These are phyloP conservation scores for Strix uralensis DNA, from an alignment of 2,113 vertebrate genomes.

Conservation along the genomic window DNA sequence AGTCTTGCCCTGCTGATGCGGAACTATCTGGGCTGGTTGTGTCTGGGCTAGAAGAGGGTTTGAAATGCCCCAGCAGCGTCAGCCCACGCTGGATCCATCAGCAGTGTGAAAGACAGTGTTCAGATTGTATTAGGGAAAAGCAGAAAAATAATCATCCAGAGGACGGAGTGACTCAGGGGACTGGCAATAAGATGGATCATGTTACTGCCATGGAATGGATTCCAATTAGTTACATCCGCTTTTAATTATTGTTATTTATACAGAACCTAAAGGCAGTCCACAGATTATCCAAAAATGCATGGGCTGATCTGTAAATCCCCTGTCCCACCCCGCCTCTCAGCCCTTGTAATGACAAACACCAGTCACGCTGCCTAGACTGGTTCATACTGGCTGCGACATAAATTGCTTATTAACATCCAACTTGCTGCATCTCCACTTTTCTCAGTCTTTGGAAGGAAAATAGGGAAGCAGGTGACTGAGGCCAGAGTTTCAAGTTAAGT, in stretches of 20 bases:
- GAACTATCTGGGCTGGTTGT: neutral
- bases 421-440: neutral
- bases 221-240: slow-evolving; percentile 42
- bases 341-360: neutral
- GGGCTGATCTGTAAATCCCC: neutral
- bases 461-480: neutral
- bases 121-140: neutral
- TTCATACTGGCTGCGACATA: neutral
- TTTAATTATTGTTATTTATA: slow-evolving; percentile 33
- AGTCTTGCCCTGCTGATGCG: neutral
- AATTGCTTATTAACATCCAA: neutral
- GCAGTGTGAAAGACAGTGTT: neutral
- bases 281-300: neutral
- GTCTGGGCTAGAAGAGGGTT: neutral
- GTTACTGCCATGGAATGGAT: neutral
- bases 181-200: slow-evolving; percentile 9
- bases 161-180: neutral
- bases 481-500: neutral
- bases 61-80: neutral
- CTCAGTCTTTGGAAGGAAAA: neutral
- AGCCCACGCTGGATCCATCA: fast-evolving
- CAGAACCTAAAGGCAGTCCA: slow-evolving; percentile 22
- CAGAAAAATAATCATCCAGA: neutral
- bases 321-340: neutral
- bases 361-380: neutral